Conservation (phyloP, 2,888 invertebrate genomes). For the Aethes cnicana region DNA sequence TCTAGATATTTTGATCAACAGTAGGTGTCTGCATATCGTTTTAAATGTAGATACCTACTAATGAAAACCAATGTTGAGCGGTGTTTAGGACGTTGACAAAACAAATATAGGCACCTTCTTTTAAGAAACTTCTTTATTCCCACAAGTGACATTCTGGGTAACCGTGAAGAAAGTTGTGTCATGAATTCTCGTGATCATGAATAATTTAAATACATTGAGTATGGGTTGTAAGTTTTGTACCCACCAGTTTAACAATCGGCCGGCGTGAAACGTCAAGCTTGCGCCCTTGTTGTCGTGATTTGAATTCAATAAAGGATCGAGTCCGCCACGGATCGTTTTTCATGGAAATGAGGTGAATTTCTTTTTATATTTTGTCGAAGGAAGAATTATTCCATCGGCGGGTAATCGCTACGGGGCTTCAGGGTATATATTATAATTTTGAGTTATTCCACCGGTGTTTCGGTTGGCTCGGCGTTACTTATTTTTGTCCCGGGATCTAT, state of each 20-base stretch:
- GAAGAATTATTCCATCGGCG: constrained; percentile 60
- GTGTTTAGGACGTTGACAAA: too few species aligned
- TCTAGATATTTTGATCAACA: too few species aligned
- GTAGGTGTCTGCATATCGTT: too few species aligned
- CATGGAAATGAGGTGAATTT: constrained; percentile 64
- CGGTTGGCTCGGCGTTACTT: not conserved
- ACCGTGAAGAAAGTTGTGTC: too few species aligned
- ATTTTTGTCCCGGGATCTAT: not conserved
- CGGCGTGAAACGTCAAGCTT: constrained; percentile 39
- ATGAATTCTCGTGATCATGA: too few species aligned
- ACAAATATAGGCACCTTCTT: too few species aligned
- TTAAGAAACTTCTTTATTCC: too few species aligned
- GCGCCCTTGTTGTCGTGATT: constrained; percentile 60
- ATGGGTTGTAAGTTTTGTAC: too few species aligned
- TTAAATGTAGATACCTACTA: too few species aligned
- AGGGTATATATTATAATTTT: constrained; percentile 52
- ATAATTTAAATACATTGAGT: too few species aligned
- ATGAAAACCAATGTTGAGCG: too few species aligned
- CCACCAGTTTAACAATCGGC: constrained; percentile 29
- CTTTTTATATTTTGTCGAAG: constrained; percentile 50
- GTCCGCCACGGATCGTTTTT: constrained; percentile 58
- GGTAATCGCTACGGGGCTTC: constrained; percentile 55
- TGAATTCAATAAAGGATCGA: constrained; percentile 71
- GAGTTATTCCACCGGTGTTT: constrained; percentile 35
- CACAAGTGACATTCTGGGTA: too few species aligned